Conservation (phyloP, 1,140 invertebrate species). For the Cyrtorhinus lividipennis region DNA sequence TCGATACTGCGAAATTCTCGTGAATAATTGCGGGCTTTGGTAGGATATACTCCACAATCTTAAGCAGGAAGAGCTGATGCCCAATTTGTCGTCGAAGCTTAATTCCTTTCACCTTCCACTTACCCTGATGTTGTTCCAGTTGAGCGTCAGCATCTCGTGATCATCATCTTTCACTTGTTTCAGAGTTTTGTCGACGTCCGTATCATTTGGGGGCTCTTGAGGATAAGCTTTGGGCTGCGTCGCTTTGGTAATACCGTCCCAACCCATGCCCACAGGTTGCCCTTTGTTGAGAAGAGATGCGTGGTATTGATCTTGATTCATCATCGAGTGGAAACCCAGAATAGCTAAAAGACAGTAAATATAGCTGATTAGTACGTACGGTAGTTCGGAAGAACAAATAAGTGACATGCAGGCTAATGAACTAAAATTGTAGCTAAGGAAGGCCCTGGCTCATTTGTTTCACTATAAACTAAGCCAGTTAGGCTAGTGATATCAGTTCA, state of each 20-base stretch:
- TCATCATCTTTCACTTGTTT: slow-evolving; percentile 80
- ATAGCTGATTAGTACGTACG: background rate
- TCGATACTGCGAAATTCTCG: too few species aligned
- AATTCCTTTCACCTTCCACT: too few species aligned
- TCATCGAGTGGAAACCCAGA: slow-evolving; percentile 97
- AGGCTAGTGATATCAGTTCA: too few species aligned
- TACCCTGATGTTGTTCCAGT: slow-evolving; percentile 96
- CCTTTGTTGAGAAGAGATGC: slow-evolving; percentile 85
- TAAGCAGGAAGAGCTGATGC: too few species aligned
- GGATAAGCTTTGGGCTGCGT: slow-evolving; percentile 81
- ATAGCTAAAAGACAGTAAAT: slow-evolving; percentile 52
- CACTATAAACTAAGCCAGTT: too few species aligned
- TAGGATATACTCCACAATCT: background rate
- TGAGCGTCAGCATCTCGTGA: slow-evolving; percentile 68
- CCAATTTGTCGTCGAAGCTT: too few species aligned
- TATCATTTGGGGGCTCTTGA: slow-evolving; percentile 83
- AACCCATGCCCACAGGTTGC: slow-evolving; percentile 69
- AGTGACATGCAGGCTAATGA: too few species aligned
- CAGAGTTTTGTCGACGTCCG: slow-evolving; percentile 82
- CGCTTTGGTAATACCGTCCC: slow-evolving; percentile 89
- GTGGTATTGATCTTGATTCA: slow-evolving; percentile 99
- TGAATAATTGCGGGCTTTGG: too few species aligned
- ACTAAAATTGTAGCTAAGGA: too few species aligned
- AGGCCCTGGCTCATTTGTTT: too few species aligned
- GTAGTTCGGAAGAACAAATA: background rate